Evolutionary conservation across 2,797 vertebrate species (phyloP), one percentile per base, ranked within the genome.

Genomic region (Astyanax mexicanus): DNA sequence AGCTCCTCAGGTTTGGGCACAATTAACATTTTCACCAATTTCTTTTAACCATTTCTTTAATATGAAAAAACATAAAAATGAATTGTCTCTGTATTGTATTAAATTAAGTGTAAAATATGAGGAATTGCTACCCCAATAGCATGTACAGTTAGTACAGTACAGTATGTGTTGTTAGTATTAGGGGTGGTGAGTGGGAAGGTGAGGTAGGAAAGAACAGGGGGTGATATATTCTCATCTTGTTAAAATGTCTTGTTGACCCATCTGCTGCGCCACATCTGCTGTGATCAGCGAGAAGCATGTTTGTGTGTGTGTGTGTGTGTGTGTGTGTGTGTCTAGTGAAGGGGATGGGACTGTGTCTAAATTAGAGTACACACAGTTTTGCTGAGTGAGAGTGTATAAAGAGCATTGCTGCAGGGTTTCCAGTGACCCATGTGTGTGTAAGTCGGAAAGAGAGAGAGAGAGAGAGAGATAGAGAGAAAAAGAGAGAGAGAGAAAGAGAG

Each of bases 181-280:
- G n/a, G n/a, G 55, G 54, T 8, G 12, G 54, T 1, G 35, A 62
- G 29, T 32, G 29, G 32, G 52, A 15, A 44, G 44, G 23, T 27
- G 57, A 72, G 49, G 52, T 4, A 44, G 23, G 13, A 11, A 44
- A 62, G 40, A 25, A 35, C 32, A 23, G 45, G 40, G 4, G 29
- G 35, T 32, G 4, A 51, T 57, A 71, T 42, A 77, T 72, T 69
- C 45, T 58, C 49, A 72, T 44, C 80, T 71, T 77, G 74, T 77
- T 81, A 79, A 72, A 78, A 67, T 75, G 51, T 75, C 66, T 65
- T 81, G 32, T 79, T 72, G 60, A 79, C 78, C 74, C 61, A 81
- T 82, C 77, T 84, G 80, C 64, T 75, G 45, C 47, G 55, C 57
- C 21, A 49, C 58, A 80, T 81, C 72, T 78, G 55, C 69, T 74